Evolutionary conservation across 2,113 vertebrate genomes (phyloP), one percentile per base, ranked within the genome.

Genomic region (Podarcis raffonei): DNA sequence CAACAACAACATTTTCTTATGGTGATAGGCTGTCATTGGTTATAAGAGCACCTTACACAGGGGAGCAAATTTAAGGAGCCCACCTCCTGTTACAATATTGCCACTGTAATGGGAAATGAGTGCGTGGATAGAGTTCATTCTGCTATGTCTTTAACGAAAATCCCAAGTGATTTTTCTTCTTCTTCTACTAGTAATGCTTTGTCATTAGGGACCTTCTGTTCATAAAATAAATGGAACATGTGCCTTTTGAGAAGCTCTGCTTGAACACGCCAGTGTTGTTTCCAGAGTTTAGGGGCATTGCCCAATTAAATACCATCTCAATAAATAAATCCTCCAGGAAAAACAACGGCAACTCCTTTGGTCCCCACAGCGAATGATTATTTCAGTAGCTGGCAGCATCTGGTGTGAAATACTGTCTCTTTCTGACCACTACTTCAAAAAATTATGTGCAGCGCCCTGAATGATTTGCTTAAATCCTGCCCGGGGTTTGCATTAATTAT

Each of bases 401-500:
- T 72, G 65, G 68, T 72, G 42, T 84, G 68, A 84, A 84, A 27
- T n/a, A 25, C 42, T 53, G 30, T 72, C 53, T 71, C 68, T 48
- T 48, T 32, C 68, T n/a, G 68, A 72, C 83, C 68, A 72, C 9
- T 84, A 72, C 83, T 66, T 84, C 83, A 53, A 42, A 30, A 72
- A 53, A 84, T 72, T 53, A 72, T 53, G 57, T 84, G 68, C 83
- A 84, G 32, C 22, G 3, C 32, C n/a, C 69, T 72, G 68, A 32
- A 72, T 22, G 30, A 84, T 9, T 71, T 72, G 68, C 83, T 84
- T 72, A 72, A 84, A 84, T 84, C 68, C 68, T 72, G 83, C 68
- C 30, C 72, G 39, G 42, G 68, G 68, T 72, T 84, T 71, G 82
- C 2, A 84, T 84, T 53, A 72, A 84, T 84, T 84, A 84, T 84